These are phyloP conservation scores for Dolichallabes microphthalmus DNA, from an alignment of 2,113 vertebrate genomes.

Conservation along the genomic window DNA sequence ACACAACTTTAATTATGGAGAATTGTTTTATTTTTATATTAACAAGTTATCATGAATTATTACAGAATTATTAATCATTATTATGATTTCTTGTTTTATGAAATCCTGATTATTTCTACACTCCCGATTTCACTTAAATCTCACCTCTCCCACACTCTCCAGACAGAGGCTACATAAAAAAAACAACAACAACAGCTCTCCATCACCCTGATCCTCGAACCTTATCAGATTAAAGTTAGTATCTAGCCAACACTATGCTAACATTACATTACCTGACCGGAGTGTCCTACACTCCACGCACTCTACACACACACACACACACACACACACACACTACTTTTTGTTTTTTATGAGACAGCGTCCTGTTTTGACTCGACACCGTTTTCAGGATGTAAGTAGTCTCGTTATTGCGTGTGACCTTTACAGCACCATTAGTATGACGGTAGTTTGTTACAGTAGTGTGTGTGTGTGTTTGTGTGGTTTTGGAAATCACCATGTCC, in stretches of 20 bases:
- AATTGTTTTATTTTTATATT: too few relatives aligned
- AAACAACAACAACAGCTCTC: not conserved
- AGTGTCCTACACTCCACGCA: too few relatives aligned
- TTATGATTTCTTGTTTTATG: too few relatives aligned
- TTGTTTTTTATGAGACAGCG: not conserved
- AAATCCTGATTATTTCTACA: too few relatives aligned
- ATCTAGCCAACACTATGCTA: too few relatives aligned
- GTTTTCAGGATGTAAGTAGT: constrained; percentile 8
- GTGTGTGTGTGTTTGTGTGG: not conserved
- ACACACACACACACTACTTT: not conserved
- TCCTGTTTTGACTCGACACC: not conserved
- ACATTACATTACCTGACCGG: not conserved
- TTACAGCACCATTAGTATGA: not conserved
- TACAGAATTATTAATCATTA: too few relatives aligned
- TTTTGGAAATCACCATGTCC: not conserved
- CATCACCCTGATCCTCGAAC: not conserved
- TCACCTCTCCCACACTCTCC: too few relatives aligned
- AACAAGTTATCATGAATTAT: too few relatives aligned
- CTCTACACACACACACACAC: not conserved
- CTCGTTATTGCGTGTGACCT: not conserved
- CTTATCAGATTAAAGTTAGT: not conserved
- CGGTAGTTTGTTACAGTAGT: not conserved
- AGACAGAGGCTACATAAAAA: too few relatives aligned
- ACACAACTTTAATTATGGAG: too few relatives aligned
- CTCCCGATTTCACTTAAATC: too few relatives aligned